Base-by-base conservation (phyloP, 2,113 vertebrate genomes). In the Anoura caudifer region DNA sequence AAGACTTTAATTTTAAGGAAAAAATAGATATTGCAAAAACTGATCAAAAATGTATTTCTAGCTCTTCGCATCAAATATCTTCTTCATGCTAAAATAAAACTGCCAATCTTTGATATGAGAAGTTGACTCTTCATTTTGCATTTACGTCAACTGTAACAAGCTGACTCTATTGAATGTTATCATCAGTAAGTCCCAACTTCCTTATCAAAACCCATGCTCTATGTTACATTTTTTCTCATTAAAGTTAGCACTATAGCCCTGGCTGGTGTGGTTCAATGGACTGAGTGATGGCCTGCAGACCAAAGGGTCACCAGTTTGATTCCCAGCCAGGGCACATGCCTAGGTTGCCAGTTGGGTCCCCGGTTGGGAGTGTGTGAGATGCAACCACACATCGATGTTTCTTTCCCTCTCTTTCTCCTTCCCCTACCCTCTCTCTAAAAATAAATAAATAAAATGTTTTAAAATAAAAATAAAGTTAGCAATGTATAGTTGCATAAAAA, bases 1-100 rank as follows among this genome's bases (percentile, higher is more conserved):
- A 75, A 94, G 3, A 8, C 6, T 92, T 95, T 94, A 87, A 84
- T 82, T 88, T 61, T 82, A 82, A 95, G 63, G 56, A 82, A 94
- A 94, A 93, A 95, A 59, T 26, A 87, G 90, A 75, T 52, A 70
- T 59, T 87, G 17, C 3, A 82, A 95, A 52, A 96, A 76, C 33
- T 47, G 31, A 61, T 76, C 45, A 90, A 83, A 79, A 91, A 56
- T 54, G 7, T 59, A 81, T 67, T 85, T 91, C 82, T 81, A 94
- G 20, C 45, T 54, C 33, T 91, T 63, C 41, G 33, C 14, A 77
- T 33, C 10, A 56, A n/a, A 89, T 95, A 96, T 41, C 81, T 5
- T 76, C 33, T 70, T 38, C 7, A 31, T 65, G 31, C 2, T 7
- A 50, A 88, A 88, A 67, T 65, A 41, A 86, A 80, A 77, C 4